Conservation (phyloP, 2,888 invertebrate genomes). For the Leptinotarsa peninsularis region DNA sequence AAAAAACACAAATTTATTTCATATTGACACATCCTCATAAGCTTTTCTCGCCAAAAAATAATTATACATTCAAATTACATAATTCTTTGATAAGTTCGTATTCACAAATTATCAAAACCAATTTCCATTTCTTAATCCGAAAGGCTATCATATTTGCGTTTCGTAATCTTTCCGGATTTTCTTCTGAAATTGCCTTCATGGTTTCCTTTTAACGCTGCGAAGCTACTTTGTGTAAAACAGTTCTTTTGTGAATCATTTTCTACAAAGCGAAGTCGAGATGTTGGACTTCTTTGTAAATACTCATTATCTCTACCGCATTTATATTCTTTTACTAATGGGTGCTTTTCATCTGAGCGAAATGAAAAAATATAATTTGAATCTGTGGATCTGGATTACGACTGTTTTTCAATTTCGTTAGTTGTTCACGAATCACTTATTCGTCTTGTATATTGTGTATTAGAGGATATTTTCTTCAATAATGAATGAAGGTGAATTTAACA, state of each 20-base stretch:
- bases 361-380: constrained; percentile 2
- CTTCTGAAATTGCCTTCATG: constrained; percentile 8
- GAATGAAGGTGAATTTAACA: too few relatives aligned
- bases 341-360: neutral
- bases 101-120: neutral
- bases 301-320: constrained; percentile 9
- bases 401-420: neutral
- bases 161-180: constrained; percentile 9
- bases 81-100: neutral
- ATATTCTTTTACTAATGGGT: neutral
- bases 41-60: neutral
- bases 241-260: constrained; percentile 9
- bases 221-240: constrained; percentile 5
- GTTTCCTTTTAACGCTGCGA: neutral
- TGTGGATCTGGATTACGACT: neutral
- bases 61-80: neutral
- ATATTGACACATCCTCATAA: too few relatives aligned
- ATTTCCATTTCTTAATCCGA: constrained; percentile 7
- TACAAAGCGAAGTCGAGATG: constrained; percentile 7
- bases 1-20: too few relatives aligned
- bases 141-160: constrained; percentile 2
- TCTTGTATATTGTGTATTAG: neutral
- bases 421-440: neutral
- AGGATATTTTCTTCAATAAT: too few relatives aligned
- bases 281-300: constrained; percentile 6